Evolutionary conservation across 2,797 vertebrate species (phyloP).

Genomic region (Melanotaenia boesemani): DNA sequence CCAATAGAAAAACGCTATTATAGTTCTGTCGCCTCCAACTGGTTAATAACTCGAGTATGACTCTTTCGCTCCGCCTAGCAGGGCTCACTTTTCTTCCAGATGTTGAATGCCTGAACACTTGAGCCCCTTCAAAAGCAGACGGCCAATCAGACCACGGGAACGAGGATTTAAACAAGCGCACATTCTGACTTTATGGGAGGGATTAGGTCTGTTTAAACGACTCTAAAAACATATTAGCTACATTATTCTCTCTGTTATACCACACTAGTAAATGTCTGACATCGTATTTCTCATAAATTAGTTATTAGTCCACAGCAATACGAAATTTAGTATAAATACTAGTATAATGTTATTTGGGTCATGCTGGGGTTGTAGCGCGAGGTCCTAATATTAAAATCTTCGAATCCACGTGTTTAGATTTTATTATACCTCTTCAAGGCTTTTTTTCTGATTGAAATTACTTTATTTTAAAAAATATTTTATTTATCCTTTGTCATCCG

Average conservation of each 20-base stretch:
- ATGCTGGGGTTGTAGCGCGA: no score
- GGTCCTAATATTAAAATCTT: no score
- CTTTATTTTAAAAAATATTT: no score
- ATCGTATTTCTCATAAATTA: neutral
- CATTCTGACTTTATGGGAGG: slow-evolving; percentile 28
- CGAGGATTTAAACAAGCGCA: slow-evolving; percentile 52
- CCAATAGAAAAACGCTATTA: slow-evolving; percentile 34
- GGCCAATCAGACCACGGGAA: slow-evolving; percentile 63
- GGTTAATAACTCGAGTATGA: slow-evolving; percentile 18
- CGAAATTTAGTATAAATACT: neutral
- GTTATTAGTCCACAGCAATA: neutral
- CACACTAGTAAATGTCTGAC: neutral
- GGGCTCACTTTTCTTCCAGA: slow-evolving; percentile 69
- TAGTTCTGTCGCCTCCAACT: slow-evolving; percentile 29
- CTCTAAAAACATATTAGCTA: neutral
- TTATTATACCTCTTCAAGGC: no score
- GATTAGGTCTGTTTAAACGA: slow-evolving; percentile 8
- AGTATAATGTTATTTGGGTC: neutral
- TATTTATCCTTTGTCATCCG: no score
- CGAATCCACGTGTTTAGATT: no score
- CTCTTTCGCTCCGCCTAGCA: slow-evolving; percentile 1
- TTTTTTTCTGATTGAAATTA: no score
- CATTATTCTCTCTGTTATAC: neutral
- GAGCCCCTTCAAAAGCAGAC: neutral
- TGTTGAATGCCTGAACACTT: slow-evolving; percentile 62